Base-by-base conservation (phyloP, 2,797 vertebrate genomes). In the Ptychobarbus kaznakovi region DNA sequence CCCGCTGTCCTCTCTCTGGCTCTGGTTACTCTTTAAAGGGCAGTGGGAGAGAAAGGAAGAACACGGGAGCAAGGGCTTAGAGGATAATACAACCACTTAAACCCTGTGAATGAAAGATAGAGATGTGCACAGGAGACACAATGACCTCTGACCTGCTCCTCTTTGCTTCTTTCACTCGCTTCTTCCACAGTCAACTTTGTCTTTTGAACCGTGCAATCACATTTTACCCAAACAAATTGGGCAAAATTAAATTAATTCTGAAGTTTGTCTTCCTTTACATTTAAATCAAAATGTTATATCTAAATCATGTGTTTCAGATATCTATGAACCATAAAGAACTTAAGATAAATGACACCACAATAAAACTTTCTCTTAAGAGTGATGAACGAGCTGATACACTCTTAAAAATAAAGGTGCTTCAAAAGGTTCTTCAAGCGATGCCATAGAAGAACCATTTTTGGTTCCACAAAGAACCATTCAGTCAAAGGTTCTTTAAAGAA, bases 81-180 rank as follows among this genome's bases (percentile, higher is more conserved):
- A 79, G 80, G 61, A 90, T 87, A 92, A 91, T 87, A 89, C 87
- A 85, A 79, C 86, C 90, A 90, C 90, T 92, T 92, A 91, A 91
- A 90, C 88, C 58, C 38, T 8, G 53, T 66, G 80, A 89, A 86
- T 87, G 75, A 82, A 80, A 66, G 79, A 40, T 65, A 78, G 66
- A 75, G 80, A 89, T 70, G 38, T 84, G 65, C 86, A 90, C 83
- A 86, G 80, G 86, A 88, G 88, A 89, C 86, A 87, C 58, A 28
- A 56, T 70, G 51, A 88, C 87, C 87, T 84, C 72, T 76, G 75
- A 79, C 80, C 81, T 61, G 49, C 58, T 56, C 35, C 44, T 61
- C 44, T 58, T 74, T 84, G 81, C 82, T 69, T 81, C 32, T 85
- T 51, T 49, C 69, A 70, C 51, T 68, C 15, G 69, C 28, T 74